Percentiles rank a stretch among this genome's conserved stretches.
These are phyloP conservation scores for Ephestia elutella DNA, from an alignment of 1,140 invertebrate genomes.

Conservation along the genomic window DNA sequence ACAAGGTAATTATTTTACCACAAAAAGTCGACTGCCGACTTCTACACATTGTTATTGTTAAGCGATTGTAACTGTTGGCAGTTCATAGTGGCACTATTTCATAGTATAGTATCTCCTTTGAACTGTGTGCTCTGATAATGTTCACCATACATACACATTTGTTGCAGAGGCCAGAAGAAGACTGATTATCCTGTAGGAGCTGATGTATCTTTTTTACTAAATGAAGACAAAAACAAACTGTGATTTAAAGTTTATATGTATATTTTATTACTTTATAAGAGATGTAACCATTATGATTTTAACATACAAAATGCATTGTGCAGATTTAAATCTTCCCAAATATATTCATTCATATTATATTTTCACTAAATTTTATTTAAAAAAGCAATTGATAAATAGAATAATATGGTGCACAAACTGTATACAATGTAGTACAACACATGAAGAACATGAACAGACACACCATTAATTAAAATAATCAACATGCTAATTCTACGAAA, in stretches of 20 bases:
- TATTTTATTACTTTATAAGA: background rate
- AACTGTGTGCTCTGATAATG: too few relatives aligned
- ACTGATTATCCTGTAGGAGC: conserved; percentile 73
- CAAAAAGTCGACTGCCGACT: too few relatives aligned
- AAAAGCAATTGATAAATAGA: background rate
- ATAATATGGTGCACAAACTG: background rate
- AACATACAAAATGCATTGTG: background rate
- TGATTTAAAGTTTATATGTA: background rate
- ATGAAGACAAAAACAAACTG: conserved; percentile 17
- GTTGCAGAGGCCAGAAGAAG: conserved; percentile 72
- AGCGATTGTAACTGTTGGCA: too few relatives aligned
- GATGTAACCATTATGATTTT: background rate
- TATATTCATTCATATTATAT: background rate
- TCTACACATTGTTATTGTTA: too few relatives aligned
- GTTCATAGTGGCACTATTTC: too few relatives aligned
- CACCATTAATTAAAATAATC: background rate
- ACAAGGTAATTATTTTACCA: too few relatives aligned
- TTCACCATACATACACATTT: conserved; percentile 9
- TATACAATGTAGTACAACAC: background rate
- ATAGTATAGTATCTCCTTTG: too few relatives aligned
- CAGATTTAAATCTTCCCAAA: background rate
- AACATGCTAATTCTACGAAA: background rate
- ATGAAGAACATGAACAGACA: background rate
- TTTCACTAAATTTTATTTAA: too few relatives aligned
- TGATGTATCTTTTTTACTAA: conserved; percentile 77